Base-by-base conservation (phyloP, 1,140 invertebrate genomes). In the Heliconius hewitsoni region DNA sequence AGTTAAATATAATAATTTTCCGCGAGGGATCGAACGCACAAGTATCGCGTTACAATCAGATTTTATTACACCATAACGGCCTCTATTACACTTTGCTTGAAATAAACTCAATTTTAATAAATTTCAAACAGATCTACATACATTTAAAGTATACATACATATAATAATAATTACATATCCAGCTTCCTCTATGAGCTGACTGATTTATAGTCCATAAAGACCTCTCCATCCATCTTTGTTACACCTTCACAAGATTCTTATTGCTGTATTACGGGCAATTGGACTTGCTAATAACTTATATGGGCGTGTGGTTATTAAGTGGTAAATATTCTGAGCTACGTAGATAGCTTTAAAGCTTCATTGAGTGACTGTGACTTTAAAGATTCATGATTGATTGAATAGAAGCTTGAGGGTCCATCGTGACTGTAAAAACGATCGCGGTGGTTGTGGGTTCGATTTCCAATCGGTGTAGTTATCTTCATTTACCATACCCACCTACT, bases 211-310 rank as follows among this genome's bases (percentile, higher is more conserved):
- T 42, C 16, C 46, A 46, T 70, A 74, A 74, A 79, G 42, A 52
- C 37, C 72, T 39, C 42, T 66, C 57, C 57, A 79, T 79, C 74
- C 71, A 79, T 79, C 78, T 79, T 79, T 79, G 78, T 79, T 75
- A 39, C 78, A 79, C 78, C 73, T 79, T 73, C 71, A 46, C 66
- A 30, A 34, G 78, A 79, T 79, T 75, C 39, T 46, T 79, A 79
- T 75, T 1, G 27, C 60, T 27, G 23, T 66, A 66, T 66, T 66
- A 66, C 23, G 9, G 60, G 60, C 23, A 66, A 66, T 66, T 66
- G 60, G 60, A 66, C 60, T 66, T 66, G 60, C 23, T 66, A 66
- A 66, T 66, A 66, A 30, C 23, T 66, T 66, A 27, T 66, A 11
- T 9, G n/a, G 60, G 60, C 60, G 60, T 27, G 23, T 27, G 1